A percentile compares a stretch with the other conserved stretches of the same genome.
Conservation (phyloP, 2,113 vertebrate genomes). For the Phaethornis superciliosus region DNA sequence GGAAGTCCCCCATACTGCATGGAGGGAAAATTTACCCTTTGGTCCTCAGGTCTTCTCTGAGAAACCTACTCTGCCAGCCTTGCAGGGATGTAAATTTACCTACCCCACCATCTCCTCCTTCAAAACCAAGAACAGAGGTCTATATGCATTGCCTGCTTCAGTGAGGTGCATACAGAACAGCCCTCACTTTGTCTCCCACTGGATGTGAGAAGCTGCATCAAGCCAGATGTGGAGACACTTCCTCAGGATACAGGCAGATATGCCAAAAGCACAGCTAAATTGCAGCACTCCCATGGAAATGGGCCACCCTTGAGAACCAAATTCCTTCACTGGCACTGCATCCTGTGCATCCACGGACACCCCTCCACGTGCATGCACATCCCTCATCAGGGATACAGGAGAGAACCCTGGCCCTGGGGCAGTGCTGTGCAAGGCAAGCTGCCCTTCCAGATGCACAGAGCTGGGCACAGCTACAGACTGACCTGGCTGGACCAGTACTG, state of each 20-base stretch:
- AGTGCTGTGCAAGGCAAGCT: accelerated
- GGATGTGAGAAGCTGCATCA: background rate
- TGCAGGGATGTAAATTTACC: background rate
- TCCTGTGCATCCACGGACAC: accelerated
- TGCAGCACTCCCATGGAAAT: background rate
- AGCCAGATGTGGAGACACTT: background rate
- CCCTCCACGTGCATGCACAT: accelerated
- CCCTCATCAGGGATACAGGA: background rate
- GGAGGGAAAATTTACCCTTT: background rate
- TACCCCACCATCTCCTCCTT: background rate
- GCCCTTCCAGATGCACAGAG: accelerated
- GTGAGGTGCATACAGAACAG: background rate
- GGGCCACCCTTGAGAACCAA: background rate
- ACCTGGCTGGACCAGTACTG: no score
- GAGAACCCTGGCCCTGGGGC: accelerated
- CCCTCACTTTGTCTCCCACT: accelerated
- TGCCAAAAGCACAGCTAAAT: background rate
- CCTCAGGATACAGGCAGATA: background rate
- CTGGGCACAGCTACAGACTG: background rate
- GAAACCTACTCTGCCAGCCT: background rate
- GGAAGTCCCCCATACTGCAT: background rate
- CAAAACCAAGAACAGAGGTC: background rate
- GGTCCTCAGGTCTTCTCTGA: background rate
- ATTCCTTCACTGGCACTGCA: background rate
- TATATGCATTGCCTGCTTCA: background rate